These are phyloP conservation scores for Muscicapa striata DNA, from an alignment of 2,797 vertebrate genomes.

Conservation along the genomic window DNA sequence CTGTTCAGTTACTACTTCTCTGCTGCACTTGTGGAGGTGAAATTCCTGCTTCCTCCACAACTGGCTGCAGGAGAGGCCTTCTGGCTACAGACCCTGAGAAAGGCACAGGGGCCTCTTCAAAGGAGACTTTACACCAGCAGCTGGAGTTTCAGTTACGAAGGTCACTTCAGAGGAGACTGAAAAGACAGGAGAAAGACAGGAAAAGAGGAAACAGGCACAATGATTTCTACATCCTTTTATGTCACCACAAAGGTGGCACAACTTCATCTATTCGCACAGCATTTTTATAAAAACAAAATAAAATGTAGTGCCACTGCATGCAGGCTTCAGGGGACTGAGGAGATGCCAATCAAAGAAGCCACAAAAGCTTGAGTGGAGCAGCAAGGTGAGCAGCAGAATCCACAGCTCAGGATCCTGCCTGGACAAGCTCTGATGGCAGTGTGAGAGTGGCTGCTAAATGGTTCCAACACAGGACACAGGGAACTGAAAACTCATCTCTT, in stretches of 20 bases:
- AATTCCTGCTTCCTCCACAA: neutral
- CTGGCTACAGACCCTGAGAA: neutral
- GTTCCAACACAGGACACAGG: neutral
- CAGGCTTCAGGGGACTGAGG: neutral
- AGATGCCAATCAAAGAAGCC: neutral
- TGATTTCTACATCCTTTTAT: neutral
- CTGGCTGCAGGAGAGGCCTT: neutral
- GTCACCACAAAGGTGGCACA: neutral
- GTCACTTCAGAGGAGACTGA: conserved; percentile 16
- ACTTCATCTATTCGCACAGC: neutral
- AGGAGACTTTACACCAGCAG: neutral
- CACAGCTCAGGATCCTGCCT: neutral
- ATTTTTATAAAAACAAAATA: neutral
- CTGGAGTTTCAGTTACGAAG: neutral
- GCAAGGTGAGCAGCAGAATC: neutral
- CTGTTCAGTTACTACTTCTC: neutral
- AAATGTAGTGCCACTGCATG: neutral
- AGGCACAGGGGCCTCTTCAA: neutral
- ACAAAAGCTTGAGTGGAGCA: neutral
- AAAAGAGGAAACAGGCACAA: neutral
- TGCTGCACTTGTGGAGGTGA: neutral
- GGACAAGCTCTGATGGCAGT: neutral
- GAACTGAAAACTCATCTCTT: neutral
- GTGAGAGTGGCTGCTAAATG: neutral
- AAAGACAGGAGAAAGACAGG: conserved; percentile 27